These are phyloP conservation scores for Anabas testudineus DNA, from an alignment of 2,797 vertebrate genomes.

Conservation along the genomic window DNA sequence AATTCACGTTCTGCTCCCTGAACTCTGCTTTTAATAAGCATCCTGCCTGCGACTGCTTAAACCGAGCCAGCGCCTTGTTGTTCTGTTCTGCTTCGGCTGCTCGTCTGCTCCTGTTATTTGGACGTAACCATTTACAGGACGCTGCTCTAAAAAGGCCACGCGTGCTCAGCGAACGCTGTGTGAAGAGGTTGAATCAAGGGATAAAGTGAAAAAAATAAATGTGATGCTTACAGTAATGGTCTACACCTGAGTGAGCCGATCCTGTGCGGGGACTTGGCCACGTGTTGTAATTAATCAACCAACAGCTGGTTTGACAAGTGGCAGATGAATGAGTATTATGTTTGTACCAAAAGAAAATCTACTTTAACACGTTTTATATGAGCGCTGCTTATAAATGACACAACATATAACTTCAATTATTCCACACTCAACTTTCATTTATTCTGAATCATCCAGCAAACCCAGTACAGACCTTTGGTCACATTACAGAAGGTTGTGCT, in stretches of 20 bases:
- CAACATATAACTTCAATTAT: too few relatives aligned
- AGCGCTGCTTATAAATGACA: too few relatives aligned
- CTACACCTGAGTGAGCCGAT: not conserved
- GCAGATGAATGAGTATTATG: too few relatives aligned
- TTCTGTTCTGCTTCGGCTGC: not conserved
- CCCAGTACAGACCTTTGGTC: too few relatives aligned
- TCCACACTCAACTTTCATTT: too few relatives aligned
- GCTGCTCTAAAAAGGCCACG: not conserved
- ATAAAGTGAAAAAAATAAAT: not conserved
- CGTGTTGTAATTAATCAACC: not conserved
- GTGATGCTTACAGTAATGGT: not conserved
- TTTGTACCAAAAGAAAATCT: too few relatives aligned
- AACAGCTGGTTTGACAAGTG: not conserved
- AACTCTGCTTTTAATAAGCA: not conserved
- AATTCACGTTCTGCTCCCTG: not conserved
- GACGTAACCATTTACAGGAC: not conserved
- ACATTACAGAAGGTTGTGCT: too few relatives aligned
- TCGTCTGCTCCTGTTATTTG: not conserved
- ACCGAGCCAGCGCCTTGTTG: not conserved
- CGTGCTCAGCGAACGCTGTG: not conserved
- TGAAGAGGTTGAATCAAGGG: not conserved
- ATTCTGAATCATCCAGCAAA: too few relatives aligned
- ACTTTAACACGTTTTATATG: too few relatives aligned
- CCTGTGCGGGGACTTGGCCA: too few relatives aligned
- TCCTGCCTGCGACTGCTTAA: not conserved